A percentile compares a stretch with the other conserved stretches of the same genome.
These are phyloP conservation scores for Ciconia maguari DNA, from an alignment of 2,113 vertebrate species.

Conservation along the genomic window DNA sequence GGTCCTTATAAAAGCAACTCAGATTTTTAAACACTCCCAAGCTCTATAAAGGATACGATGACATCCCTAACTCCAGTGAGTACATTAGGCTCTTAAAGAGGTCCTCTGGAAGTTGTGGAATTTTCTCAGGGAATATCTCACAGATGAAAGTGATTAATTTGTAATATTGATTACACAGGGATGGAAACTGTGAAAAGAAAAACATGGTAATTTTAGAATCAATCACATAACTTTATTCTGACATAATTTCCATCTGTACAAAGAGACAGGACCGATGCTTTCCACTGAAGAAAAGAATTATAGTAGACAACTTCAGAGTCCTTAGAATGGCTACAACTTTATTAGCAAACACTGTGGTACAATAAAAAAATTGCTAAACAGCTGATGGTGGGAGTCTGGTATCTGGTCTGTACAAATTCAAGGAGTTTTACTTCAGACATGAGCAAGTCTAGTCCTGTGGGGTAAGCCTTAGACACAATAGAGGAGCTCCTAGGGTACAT, in stretches of 20 bases:
- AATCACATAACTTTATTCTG: background rate
- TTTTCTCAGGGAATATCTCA: slow-evolving; percentile 99
- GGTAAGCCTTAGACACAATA: background rate
- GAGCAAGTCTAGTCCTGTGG: background rate
- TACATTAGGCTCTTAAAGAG: slow-evolving; percentile 99
- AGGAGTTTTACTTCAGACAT: background rate
- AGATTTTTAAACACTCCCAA: background rate
- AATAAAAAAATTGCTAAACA: background rate
- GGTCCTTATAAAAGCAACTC: background rate
- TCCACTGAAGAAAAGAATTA: background rate
- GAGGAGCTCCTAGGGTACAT: background rate
- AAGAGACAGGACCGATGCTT: background rate
- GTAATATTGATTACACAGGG: slow-evolving; percentile 98
- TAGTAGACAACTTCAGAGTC: background rate
- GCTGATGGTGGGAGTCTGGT: background rate
- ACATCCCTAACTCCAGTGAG: slow-evolving; percentile 97
- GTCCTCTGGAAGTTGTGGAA: slow-evolving; percentile 97
- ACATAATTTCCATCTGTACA: background rate
- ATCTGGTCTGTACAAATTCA: background rate
- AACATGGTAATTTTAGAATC: background rate
- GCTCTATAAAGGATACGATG: slow-evolving; percentile 89
- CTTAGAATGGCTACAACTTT: background rate
- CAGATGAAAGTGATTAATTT: slow-evolving; percentile 99
- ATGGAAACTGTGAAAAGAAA: slow-evolving; percentile 88
- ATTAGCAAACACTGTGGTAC: background rate